Percentiles rank a stretch among this genome's conserved stretches.
Evolutionary conservation across 2,888 invertebrate species (phyloP).

Genomic region (Mythimna lalbum): DNA sequence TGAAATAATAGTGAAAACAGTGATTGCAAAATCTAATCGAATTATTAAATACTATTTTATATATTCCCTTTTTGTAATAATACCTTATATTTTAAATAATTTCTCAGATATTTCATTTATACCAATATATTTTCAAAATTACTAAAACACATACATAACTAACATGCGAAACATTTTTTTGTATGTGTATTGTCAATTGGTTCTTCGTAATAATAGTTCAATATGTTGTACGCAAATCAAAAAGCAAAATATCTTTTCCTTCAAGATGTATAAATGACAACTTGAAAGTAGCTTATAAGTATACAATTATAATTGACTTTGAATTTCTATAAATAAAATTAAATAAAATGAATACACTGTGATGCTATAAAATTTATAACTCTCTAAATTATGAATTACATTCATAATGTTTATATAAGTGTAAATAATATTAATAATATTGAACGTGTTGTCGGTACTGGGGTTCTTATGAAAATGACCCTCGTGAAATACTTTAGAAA

Average conservation of each 20-base stretch:
- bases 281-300: slow-evolving; percentile 52
- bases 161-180: not conserved
- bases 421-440: slow-evolving; percentile 62
- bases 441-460: slow-evolving; percentile 60
- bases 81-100: no score
- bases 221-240: not conserved
- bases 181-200: not conserved
- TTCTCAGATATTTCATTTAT: not conserved
- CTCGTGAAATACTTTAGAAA: slow-evolving; percentile 68
- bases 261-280: slow-evolving; percentile 38
- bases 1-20: not conserved
- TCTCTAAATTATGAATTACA: slow-evolving; percentile 66
- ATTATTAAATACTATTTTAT: not conserved
- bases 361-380: slow-evolving; percentile 84
- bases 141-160: not conserved
- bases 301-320: slow-evolving; percentile 52
- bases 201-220: not conserved
- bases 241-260: slow-evolving; percentile 16
- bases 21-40: not conserved
- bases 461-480: slow-evolving; percentile 62
- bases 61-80: no score
- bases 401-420: slow-evolving; percentile 63
- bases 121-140: not conserved
- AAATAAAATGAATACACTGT: slow-evolving; percentile 85
- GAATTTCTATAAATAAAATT: slow-evolving; percentile 59